Conservation (phyloP, 1,140 invertebrate species). For the Acromyrmex heyeri region DNA sequence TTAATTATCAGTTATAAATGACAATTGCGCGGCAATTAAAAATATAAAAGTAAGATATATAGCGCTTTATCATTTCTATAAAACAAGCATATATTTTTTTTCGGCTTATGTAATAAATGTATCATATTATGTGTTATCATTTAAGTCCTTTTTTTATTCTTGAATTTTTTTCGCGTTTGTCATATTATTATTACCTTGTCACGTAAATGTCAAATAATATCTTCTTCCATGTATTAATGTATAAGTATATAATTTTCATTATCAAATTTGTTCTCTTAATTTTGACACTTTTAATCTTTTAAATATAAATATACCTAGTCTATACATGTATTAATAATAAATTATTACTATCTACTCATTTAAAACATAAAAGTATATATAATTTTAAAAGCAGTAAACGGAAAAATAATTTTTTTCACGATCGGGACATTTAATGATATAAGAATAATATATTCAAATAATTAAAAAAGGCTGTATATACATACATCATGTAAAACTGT, state of each 20-base stretch:
- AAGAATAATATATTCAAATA: neutral
- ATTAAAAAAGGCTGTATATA: neutral
- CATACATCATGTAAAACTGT: neutral
- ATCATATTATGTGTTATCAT: neutral
- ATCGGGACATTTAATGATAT: neutral
- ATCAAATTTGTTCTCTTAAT: neutral
- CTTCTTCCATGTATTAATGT: neutral
- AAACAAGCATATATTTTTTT: slow-evolving; percentile 7
- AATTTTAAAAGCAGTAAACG: neutral
- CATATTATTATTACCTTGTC: slow-evolving; percentile 2
- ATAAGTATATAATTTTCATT: neutral
- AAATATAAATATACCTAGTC: neutral
- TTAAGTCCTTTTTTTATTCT: neutral
- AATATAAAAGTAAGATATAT: neutral
- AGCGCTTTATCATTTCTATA: neutral
- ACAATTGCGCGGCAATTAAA: neutral
- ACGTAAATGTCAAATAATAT: neutral
- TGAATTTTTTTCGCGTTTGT: neutral
- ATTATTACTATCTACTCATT: neutral
- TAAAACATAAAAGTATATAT: neutral
- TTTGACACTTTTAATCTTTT: neutral
- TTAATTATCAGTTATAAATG: neutral
- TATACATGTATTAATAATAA: neutral
- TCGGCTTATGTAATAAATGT: neutral
- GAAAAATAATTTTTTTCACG: neutral